Conservation (phyloP, 37 sponge, comb jelly and placozoan species). For the Spongilla lacustris region DNA sequence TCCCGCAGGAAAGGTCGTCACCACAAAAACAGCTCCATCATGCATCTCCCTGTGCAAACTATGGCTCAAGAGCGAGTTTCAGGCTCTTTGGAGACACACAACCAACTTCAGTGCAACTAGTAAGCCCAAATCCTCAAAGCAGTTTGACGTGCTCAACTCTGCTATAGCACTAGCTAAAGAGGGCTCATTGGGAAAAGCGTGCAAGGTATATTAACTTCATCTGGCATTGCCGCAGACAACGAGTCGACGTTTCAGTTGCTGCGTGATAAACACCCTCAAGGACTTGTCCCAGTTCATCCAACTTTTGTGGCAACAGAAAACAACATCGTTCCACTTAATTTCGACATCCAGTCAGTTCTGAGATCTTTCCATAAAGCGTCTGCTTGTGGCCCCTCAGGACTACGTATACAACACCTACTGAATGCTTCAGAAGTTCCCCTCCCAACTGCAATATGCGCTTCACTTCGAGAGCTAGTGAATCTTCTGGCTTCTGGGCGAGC, state of each 20-base stretch:
- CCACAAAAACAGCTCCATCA: conserved; percentile 1
- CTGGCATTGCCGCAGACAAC: background rate
- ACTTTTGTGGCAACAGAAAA: background rate
- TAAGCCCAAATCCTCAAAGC: background rate
- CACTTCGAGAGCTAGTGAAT: background rate
- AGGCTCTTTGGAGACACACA: background rate
- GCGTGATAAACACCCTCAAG: background rate
- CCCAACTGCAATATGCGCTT: background rate
- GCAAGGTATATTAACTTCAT: background rate
- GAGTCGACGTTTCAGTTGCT: background rate
- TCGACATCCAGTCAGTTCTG: background rate
- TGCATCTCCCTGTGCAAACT: background rate
- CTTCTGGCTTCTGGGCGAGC: background rate
- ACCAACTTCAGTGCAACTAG: background rate
- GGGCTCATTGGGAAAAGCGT: background rate
- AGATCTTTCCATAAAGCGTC: background rate
- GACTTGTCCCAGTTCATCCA: background rate
- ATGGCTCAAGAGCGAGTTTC: background rate
- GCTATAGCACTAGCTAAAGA: too few relatives aligned
- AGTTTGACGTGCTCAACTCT: background rate
- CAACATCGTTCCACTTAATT: background rate
- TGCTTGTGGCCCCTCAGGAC: background rate
- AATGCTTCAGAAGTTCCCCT: background rate
- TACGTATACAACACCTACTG: background rate
- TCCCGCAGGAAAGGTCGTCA: background rate